Percentiles rank a stretch among this genome's conserved stretches.
phyloP scores from a whole-genome alignment of 2,797 vertebrate species.

The Columba guinea region DNA sequence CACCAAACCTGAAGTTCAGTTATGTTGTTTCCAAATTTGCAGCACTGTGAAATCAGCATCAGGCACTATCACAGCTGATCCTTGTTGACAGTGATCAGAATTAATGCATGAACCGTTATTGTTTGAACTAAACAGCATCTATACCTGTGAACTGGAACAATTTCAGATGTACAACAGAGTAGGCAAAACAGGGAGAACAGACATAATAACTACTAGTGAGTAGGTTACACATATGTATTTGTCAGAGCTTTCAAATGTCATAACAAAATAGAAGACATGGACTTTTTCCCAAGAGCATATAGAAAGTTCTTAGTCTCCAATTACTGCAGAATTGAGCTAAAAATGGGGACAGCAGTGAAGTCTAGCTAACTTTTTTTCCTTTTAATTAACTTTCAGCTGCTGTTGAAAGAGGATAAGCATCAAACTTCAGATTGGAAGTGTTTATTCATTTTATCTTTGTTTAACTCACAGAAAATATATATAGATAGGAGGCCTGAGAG shows the following conservation, averaged over 20 bases:
- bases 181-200: background rate
- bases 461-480: background rate
- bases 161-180: background rate
- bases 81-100: background rate
- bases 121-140: background rate
- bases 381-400: background rate
- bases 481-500: background rate
- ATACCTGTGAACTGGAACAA: background rate
- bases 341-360: background rate
- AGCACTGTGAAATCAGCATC: background rate
- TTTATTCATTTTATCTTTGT: background rate
- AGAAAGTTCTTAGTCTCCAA: background rate
- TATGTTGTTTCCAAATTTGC: background rate
- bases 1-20: background rate
- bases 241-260: constrained; percentile 23
- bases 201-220: background rate
- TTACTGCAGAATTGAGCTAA: constrained; percentile 1
- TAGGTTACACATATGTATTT: background rate
- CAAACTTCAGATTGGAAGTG: background rate
- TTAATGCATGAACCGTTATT: background rate
- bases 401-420: background rate
- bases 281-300: background rate
- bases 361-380: background rate
- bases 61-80: background rate
- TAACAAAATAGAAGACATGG: background rate